Percentiles rank a stretch among this genome's conserved stretches.
phyloP scores from a whole-genome alignment of 2,113 vertebrate genomes.

The Pipa parva region DNA sequence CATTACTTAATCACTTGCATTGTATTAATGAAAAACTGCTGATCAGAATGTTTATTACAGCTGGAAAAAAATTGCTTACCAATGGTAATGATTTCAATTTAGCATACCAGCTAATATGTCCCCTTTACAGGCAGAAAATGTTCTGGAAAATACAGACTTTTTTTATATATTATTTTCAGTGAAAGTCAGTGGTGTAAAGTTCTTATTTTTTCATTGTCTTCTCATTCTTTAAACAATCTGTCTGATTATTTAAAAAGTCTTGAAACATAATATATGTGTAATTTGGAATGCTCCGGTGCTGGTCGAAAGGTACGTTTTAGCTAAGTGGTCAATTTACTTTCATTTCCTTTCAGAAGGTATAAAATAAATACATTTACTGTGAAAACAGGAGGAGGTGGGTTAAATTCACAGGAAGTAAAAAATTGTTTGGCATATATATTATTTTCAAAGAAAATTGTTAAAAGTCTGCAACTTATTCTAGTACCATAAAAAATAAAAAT shows the following conservation, averaged over 20 bases:
- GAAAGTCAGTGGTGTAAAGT: background rate
- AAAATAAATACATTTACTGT: constrained; percentile 22
- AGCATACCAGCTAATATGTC: too few relatives aligned
- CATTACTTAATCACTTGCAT: too few relatives aligned
- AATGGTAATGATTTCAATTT: too few relatives aligned
- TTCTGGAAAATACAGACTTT: too few relatives aligned
- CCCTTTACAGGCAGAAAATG: too few relatives aligned
- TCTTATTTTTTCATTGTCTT: background rate
- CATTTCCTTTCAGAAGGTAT: constrained; percentile 7
- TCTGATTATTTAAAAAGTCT: background rate
- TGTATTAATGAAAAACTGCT: too few relatives aligned
- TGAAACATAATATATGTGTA: constrained; percentile 4
- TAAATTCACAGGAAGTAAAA: constrained; percentile 12
- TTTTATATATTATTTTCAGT: too few relatives aligned
- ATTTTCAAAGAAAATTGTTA: constrained; percentile 52
- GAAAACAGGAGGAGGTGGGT: constrained; percentile 29
- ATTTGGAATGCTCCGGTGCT: background rate
- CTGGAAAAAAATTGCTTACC: too few relatives aligned
- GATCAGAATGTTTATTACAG: too few relatives aligned
- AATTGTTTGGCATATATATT: constrained; percentile 20
- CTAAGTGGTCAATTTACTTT: constrained; percentile 31
- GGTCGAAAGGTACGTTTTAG: constrained; percentile 1
- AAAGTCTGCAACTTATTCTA: constrained; percentile 60
- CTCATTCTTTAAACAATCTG: background rate
- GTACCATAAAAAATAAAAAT: constrained; percentile 55